These are phyloP conservation scores for Autographa pulchrina DNA, from an alignment of 2,888 invertebrate species.

Conservation along the genomic window DNA sequence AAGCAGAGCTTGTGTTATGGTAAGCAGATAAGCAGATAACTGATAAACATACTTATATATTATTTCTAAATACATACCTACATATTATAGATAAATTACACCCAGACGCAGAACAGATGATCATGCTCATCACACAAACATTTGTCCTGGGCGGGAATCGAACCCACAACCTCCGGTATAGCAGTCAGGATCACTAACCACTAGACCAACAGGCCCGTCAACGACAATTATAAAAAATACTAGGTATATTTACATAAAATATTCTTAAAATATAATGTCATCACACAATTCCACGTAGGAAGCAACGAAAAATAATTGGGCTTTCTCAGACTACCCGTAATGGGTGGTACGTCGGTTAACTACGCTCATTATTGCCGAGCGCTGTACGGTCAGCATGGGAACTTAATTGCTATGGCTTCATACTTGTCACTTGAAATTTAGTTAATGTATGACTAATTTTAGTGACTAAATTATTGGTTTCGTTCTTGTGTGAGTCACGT, in stretches of 20 bases:
- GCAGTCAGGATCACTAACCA: too few relatives aligned
- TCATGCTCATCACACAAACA: too few relatives aligned
- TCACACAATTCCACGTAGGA: slow-evolving; percentile 27
- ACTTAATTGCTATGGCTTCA: slow-evolving; percentile 46
- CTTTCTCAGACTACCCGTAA: slow-evolving; percentile 63
- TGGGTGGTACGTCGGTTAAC: slow-evolving; percentile 59
- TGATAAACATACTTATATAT: too few relatives aligned
- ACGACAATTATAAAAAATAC: slow-evolving; percentile 12
- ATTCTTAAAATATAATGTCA: background rate
- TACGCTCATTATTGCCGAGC: slow-evolving; percentile 58
- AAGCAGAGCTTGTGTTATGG: too few relatives aligned
- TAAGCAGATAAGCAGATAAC: too few relatives aligned
- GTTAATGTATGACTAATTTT: background rate
- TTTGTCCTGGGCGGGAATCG: too few relatives aligned
- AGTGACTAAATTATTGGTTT: slow-evolving; percentile 13
- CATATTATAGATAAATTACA: too few relatives aligned
- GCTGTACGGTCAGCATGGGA: slow-evolving; percentile 48
- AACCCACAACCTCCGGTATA: too few relatives aligned
- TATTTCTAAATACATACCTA: too few relatives aligned
- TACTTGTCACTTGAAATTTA: slow-evolving; percentile 20
- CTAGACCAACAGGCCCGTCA: too few relatives aligned
- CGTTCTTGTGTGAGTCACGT: background rate
- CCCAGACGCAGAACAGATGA: too few relatives aligned
- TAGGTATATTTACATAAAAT: slow-evolving; percentile 15
- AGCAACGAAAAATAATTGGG: slow-evolving; percentile 61